A percentile compares a stretch with the other conserved stretches of the same genome.
These are phyloP conservation scores for Ciona savignyi DNA, from an alignment of 23 tunicate genomes.

Conservation along the genomic window DNA sequence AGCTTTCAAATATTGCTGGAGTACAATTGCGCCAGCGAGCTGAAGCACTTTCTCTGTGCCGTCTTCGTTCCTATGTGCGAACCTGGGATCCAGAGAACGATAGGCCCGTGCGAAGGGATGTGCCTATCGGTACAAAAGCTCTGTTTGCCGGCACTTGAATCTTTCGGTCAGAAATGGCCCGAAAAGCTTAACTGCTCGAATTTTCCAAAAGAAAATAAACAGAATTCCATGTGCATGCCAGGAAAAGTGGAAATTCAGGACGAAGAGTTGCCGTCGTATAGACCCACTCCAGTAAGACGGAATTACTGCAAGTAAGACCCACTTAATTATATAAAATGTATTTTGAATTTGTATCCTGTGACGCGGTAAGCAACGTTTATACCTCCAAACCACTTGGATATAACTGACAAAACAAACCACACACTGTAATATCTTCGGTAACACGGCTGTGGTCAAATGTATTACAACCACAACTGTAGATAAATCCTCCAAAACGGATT, in stretches of 20 bases:
- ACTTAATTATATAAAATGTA: too few species aligned
- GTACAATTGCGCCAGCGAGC: slow-evolving; percentile 52
- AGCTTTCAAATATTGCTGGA: slow-evolving; percentile 43
- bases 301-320: slow-evolving; percentile 5
- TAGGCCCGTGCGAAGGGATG: slow-evolving; percentile 78
- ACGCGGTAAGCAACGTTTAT: not conserved
- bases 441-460: too few species aligned
- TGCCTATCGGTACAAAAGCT: slow-evolving; percentile 48
- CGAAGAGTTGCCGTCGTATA: not conserved
- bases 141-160: slow-evolving; percentile 33
- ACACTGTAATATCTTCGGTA: too few species aligned
- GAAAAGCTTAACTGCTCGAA: slow-evolving; percentile 58
- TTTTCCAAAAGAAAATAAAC: slow-evolving; percentile 51
- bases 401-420: too few species aligned
- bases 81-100: not conserved
- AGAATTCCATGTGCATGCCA: slow-evolving; percentile 56
- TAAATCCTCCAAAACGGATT: too few species aligned
- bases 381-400: too few species aligned
- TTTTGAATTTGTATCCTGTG: not conserved
- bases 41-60: slow-evolving; percentile 59
- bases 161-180: slow-evolving; percentile 72
- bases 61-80: slow-evolving; percentile 75
- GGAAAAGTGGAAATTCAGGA: slow-evolving; percentile 18
- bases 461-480: too few species aligned
- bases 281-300: not conserved